A percentile compares a stretch with the other conserved stretches of the same genome.
These are phyloP conservation scores for Balearica regulorum DNA, from an alignment of 2,797 vertebrate genomes.

Conservation along the genomic window DNA sequence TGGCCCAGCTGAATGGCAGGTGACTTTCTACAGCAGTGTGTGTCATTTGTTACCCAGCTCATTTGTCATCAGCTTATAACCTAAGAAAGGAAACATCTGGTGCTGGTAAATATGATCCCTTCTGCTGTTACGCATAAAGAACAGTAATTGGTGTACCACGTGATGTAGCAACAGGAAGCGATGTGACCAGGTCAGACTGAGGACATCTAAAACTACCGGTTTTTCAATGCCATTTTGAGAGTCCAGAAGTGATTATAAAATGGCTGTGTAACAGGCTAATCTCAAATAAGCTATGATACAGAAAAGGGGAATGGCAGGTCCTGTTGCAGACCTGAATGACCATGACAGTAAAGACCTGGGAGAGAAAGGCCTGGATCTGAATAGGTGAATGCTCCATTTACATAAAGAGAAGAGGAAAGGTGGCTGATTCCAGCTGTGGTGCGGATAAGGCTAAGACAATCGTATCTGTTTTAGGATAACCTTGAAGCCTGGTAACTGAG, in stretches of 20 bases:
- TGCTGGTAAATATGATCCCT: not conserved
- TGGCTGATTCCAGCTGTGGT: not conserved
- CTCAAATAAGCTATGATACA: not conserved
- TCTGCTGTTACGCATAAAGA: not conserved
- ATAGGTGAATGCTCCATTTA: not conserved
- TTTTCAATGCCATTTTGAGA: not conserved
- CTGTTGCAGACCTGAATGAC: not conserved
- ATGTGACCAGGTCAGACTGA: not conserved
- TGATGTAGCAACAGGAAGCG: not conserved
- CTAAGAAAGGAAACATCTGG: not conserved
- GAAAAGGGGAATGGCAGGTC: not conserved
- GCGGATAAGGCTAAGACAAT: not conserved
- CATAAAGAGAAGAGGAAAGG: not conserved
- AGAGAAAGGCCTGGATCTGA: not conserved
- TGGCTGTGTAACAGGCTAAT: not conserved
- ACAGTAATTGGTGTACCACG: not conserved
- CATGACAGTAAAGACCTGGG: not conserved
- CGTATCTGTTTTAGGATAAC: not conserved
- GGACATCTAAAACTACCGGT: not conserved
- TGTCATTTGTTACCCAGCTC: not conserved
- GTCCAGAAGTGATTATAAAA: not conserved
- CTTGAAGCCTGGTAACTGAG: not conserved
- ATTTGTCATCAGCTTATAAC: not conserved
- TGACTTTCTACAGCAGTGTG: accelerated
- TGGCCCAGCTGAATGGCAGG: not conserved